Evolutionary conservation across 2,888 invertebrate genomes (phyloP).

Genomic region (Junonia oenone): DNA sequence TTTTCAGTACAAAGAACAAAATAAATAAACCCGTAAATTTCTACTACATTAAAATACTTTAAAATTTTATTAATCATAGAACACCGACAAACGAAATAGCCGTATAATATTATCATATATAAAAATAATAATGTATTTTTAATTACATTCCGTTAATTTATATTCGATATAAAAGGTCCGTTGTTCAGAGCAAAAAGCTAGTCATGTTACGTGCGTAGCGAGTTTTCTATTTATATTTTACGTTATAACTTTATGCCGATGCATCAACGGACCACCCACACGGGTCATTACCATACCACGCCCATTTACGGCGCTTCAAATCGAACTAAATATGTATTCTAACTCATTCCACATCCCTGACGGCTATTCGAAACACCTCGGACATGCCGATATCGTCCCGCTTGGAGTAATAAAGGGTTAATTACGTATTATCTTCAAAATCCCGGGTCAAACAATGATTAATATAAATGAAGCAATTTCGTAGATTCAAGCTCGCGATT

Average conservation of each 20-base stretch:
- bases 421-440: not conserved
- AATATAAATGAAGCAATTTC: not conserved
- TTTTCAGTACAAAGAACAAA: not conserved
- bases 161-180: not conserved
- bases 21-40: too few relatives aligned
- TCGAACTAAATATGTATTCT: slow-evolving; percentile 53
- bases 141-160: not conserved
- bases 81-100: not conserved
- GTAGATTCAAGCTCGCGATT: not conserved
- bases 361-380: slow-evolving; percentile 21
- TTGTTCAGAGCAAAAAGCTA: slow-evolving; percentile 6
- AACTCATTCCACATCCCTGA: slow-evolving; percentile 23
- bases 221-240: slow-evolving; percentile 22
- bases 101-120: not conserved
- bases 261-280: slow-evolving; percentile 57
- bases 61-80: not conserved
- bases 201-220: slow-evolving; percentile 27
- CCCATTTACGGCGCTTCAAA: slow-evolving; percentile 60
- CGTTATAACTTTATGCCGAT: slow-evolving; percentile 10
- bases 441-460: not conserved
- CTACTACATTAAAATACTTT: not conserved
- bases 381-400: not conserved
- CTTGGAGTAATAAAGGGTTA: not conserved
- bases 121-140: not conserved
- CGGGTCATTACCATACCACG: slow-evolving; percentile 54